Evolutionary conservation across 2,797 vertebrate genomes (phyloP), one percentile per base, ranked within the genome.

Genomic region (Protonibea diacanthus): DNA sequence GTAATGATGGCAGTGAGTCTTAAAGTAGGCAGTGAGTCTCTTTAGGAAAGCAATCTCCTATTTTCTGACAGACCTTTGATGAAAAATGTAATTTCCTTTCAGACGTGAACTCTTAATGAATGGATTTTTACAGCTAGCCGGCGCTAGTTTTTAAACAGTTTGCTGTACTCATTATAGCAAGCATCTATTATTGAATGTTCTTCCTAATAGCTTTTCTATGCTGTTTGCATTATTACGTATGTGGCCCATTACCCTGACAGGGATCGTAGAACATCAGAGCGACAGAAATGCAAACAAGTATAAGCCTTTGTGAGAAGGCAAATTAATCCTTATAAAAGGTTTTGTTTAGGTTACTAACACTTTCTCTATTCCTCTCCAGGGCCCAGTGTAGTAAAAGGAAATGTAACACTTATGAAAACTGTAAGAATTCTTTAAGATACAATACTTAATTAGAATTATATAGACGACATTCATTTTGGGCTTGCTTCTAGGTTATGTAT

Each of bases 241-340:
- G 73, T 85, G 82, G 88, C 75, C 81, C 78, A 87, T 88, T 90
- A 86, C 71, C 62, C 83, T 78, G 83, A 80, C 65, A 67, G 76
- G 58, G 68, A 78, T 45, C 81, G 77, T 42, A 71, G 27, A 88
- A 65, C 82, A 78, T 82, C 71, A 68, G 68, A 66, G 65, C 8
- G 1, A 58, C 33, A 0, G 53, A 85, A 84, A 86, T 84, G 76
- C 76, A 88, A 83, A 88, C 71, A 82, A 77, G 68, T 72, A 58
- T 71, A 85, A 74, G 84, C 65, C 76, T 72, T 72, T 84, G 68
- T 82, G 57, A 17, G 0, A 55, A 65, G 23, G 65, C 52, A 76
- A 74, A 88, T 84, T 45, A 78, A 77, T 82, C 40, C 47, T 60
- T 56, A 52, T 55, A 58, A 73, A 69, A 76, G 17, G 58, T 25